phyloP scores from a whole-genome alignment of 2,888 invertebrate species.

The Acleris sparsana region DNA sequence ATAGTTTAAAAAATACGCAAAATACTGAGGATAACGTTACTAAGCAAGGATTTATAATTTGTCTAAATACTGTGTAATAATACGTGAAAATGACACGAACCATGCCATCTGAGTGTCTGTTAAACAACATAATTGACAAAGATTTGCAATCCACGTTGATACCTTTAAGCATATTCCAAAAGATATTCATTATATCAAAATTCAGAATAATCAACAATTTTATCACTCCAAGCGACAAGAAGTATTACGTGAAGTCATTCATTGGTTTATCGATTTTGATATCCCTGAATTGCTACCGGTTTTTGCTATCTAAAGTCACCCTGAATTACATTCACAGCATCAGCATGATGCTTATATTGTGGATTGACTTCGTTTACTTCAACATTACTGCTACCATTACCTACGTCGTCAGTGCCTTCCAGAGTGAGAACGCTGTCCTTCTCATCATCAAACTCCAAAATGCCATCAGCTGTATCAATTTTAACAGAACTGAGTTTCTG shows the following conservation, averaged over 20 bases:
- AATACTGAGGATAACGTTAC: too few species aligned
- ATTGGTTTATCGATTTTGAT: not conserved
- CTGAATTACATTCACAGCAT: not conserved
- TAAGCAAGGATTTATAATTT: too few species aligned
- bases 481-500: not conserved
- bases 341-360: not conserved
- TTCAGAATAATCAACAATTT: constrained; percentile 1
- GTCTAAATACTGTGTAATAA: too few species aligned
- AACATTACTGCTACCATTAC: not conserved
- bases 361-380: constrained; percentile 1
- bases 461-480: not conserved
- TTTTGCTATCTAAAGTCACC: too few species aligned
- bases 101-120: not conserved
- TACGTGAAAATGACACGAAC: too few species aligned
- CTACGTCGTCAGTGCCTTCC: not conserved
- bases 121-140: constrained; percentile 1
- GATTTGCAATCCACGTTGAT: constrained; percentile 2
- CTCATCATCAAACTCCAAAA: not conserved
- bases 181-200: not conserved
- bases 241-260: not conserved
- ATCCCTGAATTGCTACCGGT: not conserved
- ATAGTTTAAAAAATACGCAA: too few species aligned
- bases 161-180: not conserved
- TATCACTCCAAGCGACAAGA: not conserved
- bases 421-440: not conserved